Evolutionary conservation across 2,888 invertebrate species (phyloP), one percentile per base, ranked within the genome.

Genomic region (Drosophila mimica): DNA sequence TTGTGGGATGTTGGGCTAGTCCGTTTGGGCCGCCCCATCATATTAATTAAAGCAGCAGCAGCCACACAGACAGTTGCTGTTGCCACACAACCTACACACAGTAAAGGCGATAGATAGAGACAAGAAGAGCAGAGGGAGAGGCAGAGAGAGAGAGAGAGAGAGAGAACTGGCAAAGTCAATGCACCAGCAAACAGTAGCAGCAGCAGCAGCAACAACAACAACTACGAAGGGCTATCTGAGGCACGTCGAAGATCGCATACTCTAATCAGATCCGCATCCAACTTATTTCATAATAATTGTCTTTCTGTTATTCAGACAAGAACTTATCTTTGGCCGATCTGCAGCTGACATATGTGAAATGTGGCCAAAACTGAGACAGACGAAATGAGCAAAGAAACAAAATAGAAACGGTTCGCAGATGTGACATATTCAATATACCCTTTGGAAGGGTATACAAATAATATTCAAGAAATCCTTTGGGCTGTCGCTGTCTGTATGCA

Each of bases 11-110:
- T 46, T 25, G 15, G 25, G 46, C 20, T 15, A 20, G 20, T 46
- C 20, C 7, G 46, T 46, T 20, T 20, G 17, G 20, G 20, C 17
- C 25, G 33, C 46, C 61, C 43, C 49, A 79, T 79, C 66, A 70
- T 70, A 78, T 76, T 87, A 84, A 75, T 75, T 70, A 87, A 86
- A 78, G 57, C 64, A 20, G 31, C 25, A 25, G 25, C 56, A 38
- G 28, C 56, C 20, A 36, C 36, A 54, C 54, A 54, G 40, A 53
- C 38, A 70, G 28, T 8, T 9, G 33, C 20, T 54, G 43, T 28
- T 46, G 57, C 59, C 53, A 63, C 63, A 36, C 25, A 43, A 52
- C 71, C 63, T 34, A 49, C 28, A 30, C 48, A 20, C 67, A 31
- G 25, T 13, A 31, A 13, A 1, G 15, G 15, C 11, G 43, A 43